Percentiles rank a stretch among this genome's conserved stretches.
Conservation (phyloP, 2,888 invertebrate species). For the Ditylenchus weischeri region DNA sequence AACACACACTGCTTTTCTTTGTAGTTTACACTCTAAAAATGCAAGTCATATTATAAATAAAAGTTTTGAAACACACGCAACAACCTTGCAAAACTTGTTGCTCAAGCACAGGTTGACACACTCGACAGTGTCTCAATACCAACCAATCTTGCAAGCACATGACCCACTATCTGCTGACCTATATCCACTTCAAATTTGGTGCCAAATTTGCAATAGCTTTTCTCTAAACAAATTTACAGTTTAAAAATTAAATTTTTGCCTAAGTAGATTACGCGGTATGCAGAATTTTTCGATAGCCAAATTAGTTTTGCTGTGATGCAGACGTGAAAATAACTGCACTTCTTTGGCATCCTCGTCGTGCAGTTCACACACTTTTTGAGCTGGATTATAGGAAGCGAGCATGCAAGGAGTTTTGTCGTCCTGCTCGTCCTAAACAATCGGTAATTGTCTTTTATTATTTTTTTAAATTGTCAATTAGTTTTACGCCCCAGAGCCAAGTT, state of each 20-base stretch:
- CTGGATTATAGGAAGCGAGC: constrained; percentile 22
- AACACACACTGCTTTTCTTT: too few species aligned
- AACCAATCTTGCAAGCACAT: not conserved
- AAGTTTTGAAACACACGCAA: too few species aligned
- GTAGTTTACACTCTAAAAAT: too few species aligned
- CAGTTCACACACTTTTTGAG: constrained; percentile 21
- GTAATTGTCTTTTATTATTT: too few species aligned
- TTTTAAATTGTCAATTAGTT: too few species aligned
- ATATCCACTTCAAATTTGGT: not conserved
- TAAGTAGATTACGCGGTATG: constrained; percentile 3
- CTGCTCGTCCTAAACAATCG: constrained; percentile 18
- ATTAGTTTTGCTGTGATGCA: constrained; percentile 8
- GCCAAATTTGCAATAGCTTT: not conserved
- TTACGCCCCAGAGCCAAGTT: too few species aligned
- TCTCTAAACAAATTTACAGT: not conserved
- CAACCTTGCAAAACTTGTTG: not conserved
- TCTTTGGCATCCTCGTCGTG: constrained; percentile 23
- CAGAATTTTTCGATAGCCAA: constrained; percentile 22
- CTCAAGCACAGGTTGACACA: not conserved
- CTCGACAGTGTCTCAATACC: constrained; percentile 5
- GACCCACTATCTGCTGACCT: too few species aligned
- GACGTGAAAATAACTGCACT: constrained; percentile 15
- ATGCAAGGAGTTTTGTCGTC: constrained; percentile 19
- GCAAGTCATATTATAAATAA: too few species aligned
- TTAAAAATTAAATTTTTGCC: not conserved